Percentiles rank a stretch among this genome's conserved stretches.
Evolutionary conservation across 1,140 invertebrate species (phyloP).

Genomic region (Mizuhopecten yessoensis): DNA sequence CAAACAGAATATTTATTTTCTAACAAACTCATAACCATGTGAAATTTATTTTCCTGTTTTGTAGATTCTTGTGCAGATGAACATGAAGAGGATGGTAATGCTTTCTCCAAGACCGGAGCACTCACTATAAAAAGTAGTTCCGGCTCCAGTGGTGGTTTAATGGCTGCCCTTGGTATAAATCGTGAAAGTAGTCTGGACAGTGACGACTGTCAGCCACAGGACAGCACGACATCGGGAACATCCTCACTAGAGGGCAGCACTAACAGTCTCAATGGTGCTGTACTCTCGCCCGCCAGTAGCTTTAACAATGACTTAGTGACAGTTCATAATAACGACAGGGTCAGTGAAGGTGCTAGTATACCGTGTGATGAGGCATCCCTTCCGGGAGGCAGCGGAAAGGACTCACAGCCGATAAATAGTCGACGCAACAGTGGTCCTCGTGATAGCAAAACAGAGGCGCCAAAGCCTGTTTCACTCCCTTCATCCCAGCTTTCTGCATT

Average conservation of each 20-base stretch:
- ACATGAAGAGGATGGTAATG: slow-evolving; percentile 79
- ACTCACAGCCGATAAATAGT: background rate
- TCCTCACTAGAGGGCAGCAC: slow-evolving; percentile 50
- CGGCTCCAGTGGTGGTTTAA: slow-evolving; percentile 80
- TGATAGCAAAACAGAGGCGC: background rate
- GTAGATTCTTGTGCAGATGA: slow-evolving; percentile 76
- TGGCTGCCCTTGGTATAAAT: slow-evolving; percentile 77
- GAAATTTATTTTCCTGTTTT: background rate
- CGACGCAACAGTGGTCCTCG: slow-evolving; percentile 42
- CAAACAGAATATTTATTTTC: no score
- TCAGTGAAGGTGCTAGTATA: background rate
- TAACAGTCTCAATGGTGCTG: slow-evolving; percentile 52
- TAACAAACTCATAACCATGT: background rate
- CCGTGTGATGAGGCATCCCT: background rate
- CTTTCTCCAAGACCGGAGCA: slow-evolving; percentile 81
- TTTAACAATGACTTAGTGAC: slow-evolving; percentile 51
- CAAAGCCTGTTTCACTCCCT: background rate
- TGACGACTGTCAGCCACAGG: slow-evolving; percentile 73
- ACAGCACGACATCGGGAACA: slow-evolving; percentile 57
- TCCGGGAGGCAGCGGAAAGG: background rate
- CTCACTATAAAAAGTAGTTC: slow-evolving; percentile 82
- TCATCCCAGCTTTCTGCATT: background rate
- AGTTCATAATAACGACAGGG: background rate
- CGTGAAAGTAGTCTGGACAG: slow-evolving; percentile 77
- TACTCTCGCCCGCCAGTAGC: slow-evolving; percentile 59